Evolutionary conservation across 64 coral and sea anemone genomes (phyloP).

Genomic region (Catalaphyllia jardinei): DNA sequence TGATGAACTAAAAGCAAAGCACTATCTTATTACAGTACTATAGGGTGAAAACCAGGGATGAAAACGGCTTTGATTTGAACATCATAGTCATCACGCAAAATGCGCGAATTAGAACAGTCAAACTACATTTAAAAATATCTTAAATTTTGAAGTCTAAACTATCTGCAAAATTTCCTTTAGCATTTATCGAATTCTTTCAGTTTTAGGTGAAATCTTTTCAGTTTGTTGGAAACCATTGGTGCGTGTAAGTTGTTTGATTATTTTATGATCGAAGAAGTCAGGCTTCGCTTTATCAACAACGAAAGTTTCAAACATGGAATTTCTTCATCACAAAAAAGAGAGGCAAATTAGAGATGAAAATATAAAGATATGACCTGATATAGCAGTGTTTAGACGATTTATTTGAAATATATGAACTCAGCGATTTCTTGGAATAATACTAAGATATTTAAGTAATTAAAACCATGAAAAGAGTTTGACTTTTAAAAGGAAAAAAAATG

Average conservation of each 20-base stretch:
- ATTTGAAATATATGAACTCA: background rate
- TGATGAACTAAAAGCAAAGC: conserved; percentile 2
- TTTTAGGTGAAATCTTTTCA: background rate
- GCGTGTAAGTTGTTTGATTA: background rate
- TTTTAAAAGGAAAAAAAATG: background rate
- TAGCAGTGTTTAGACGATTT: background rate
- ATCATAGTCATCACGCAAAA: background rate
- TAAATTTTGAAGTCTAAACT: background rate
- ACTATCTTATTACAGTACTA: background rate
- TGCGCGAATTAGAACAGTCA: background rate
- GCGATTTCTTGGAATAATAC: background rate
- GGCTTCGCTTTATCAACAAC: background rate
- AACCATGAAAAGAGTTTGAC: background rate
- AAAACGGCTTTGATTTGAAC: background rate
- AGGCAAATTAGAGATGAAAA: background rate
- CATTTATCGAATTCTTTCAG: background rate
- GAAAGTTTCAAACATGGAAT: background rate
- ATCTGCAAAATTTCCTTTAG: background rate
- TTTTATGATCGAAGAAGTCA: background rate
- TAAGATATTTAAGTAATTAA: background rate
- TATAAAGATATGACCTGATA: background rate
- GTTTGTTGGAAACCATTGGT: background rate
- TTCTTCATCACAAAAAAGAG: background rate
- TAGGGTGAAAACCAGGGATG: background rate
- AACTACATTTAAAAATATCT: background rate